Base-by-base conservation (phyloP, 2,888 invertebrate species). In the Tenodera sinensis region DNA sequence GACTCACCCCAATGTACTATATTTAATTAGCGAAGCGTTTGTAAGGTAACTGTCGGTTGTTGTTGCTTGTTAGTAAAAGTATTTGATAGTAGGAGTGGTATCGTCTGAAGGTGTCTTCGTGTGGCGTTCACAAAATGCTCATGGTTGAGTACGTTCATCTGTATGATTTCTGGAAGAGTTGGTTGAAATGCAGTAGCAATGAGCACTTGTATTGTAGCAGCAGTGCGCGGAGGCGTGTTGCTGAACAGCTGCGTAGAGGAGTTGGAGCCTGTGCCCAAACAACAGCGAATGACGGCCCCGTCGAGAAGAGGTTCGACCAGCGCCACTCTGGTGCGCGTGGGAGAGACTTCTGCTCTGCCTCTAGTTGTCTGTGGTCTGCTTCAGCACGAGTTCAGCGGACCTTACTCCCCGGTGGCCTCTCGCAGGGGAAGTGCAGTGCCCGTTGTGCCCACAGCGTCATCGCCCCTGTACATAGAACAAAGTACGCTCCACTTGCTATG, bases 301-400 rank as follows among this genome's bases (percentile, higher is more conserved):
- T 71, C 54, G 54, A 84, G 89, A 28, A 85, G 85, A 87, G 84
- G 90, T 88, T 83, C 91, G 90, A 47, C 85, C 15, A 89, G 90
- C 88, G 90, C 92, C 25, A 91, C 91, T 84, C 90, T 91, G 71
- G 91, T 92, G 87, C 91, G 91, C 89, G 91, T 92, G 90, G 92
- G 92, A 90, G 93, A 93, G 91, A 92, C 93, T 47, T 92, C 93
- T 85, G 92, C 93, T 88, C 92, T 94, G 91, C 94, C 94, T 89
- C 92, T 94, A 30, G 93, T 94, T 91, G 92, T 94, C 71, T 94
- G 94, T 90, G 94, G 94, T 89, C 92, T 94, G 81, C 91, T 94
- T 91, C 91, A 92, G 84, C 82, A 88, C 81, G 88, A 89, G 54
- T 89, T 89, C 87, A 83, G 88, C 12, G 84, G 71, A 25, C 84